Evolutionary conservation across 2,113 vertebrate species (phyloP).

Genomic region (Muscicapa adusta): DNA sequence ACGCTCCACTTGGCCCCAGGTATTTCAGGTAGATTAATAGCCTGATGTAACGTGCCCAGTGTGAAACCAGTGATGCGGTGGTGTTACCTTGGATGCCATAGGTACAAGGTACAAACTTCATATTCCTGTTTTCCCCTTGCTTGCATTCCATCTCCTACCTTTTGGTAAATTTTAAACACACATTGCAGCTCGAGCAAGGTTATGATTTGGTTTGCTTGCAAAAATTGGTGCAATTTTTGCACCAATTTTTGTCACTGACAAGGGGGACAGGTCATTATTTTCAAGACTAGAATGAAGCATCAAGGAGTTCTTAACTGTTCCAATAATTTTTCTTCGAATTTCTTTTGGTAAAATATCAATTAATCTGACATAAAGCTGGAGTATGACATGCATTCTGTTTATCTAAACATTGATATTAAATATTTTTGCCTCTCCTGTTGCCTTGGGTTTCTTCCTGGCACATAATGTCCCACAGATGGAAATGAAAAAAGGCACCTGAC

Average conservation of each 20-base stretch:
- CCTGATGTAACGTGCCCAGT: constrained; percentile 59
- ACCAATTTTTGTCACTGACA: too few relatives aligned
- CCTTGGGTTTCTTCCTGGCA: background rate
- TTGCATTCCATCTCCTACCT: constrained; percentile 39
- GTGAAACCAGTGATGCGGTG: constrained; percentile 58
- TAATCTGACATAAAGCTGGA: background rate
- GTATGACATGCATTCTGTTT: background rate
- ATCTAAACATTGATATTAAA: background rate
- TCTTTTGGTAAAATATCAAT: background rate
- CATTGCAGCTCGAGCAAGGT: background rate
- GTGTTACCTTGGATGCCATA: constrained; percentile 65
- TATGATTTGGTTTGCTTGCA: background rate
- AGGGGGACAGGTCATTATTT: background rate
- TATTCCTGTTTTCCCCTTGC: constrained; percentile 63
- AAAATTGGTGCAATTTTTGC: background rate
- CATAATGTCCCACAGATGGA: accelerated
- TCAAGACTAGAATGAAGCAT: background rate
- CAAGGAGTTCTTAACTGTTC: background rate
- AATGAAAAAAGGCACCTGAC: background rate
- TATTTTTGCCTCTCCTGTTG: background rate
- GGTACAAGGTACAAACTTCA: constrained; percentile 80
- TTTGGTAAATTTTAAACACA: constrained; percentile 67
- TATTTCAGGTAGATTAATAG: constrained; percentile 87
- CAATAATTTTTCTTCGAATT: background rate
- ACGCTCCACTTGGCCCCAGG: constrained; percentile 73